phyloP scores from a whole-genome alignment of 2,888 invertebrate genomes.

The Erebia ligea region DNA sequence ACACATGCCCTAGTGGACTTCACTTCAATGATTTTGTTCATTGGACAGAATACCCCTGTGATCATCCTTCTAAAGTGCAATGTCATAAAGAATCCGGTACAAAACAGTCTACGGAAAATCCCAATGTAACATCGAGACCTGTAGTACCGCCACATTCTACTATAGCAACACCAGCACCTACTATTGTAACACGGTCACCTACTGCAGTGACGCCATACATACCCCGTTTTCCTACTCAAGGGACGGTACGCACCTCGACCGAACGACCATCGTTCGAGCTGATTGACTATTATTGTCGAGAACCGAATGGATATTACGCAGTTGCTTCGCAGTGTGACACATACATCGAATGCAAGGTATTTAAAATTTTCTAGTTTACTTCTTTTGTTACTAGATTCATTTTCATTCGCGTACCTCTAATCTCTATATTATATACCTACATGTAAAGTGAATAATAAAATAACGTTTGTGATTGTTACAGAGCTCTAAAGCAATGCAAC shows the following conservation, averaged over 20 bases:
- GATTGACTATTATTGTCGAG: constrained; percentile 47
- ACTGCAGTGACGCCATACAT: not conserved
- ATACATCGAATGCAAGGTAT: constrained; percentile 84
- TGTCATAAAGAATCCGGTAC: constrained; percentile 6
- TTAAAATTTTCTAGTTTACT: too few species aligned
- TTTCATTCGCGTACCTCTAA: too few species aligned
- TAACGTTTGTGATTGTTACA: constrained; percentile 17
- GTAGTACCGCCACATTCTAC: not conserved
- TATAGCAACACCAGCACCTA: not conserved
- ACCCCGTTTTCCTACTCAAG: not conserved
- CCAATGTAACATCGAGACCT: not conserved
- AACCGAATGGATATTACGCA: constrained; percentile 60
- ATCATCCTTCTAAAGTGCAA: constrained; percentile 78
- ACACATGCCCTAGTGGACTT: constrained; percentile 90
- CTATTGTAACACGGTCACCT: not conserved
- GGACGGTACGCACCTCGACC: not conserved
- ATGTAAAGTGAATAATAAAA: too few species aligned
- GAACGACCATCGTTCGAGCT: constrained; percentile 12
- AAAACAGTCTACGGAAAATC: not conserved
- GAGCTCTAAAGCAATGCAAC: constrained; percentile 85
- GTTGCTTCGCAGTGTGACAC: constrained; percentile 86
- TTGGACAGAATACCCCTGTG: constrained; percentile 88
- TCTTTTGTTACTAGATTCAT: too few species aligned
- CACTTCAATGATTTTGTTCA: constrained; percentile 87
- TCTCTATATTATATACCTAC: too few species aligned